Evolutionary conservation across 2,888 invertebrate species (phyloP), one percentile per base, ranked within the genome.

Genomic region (Fragum sueziense): DNA sequence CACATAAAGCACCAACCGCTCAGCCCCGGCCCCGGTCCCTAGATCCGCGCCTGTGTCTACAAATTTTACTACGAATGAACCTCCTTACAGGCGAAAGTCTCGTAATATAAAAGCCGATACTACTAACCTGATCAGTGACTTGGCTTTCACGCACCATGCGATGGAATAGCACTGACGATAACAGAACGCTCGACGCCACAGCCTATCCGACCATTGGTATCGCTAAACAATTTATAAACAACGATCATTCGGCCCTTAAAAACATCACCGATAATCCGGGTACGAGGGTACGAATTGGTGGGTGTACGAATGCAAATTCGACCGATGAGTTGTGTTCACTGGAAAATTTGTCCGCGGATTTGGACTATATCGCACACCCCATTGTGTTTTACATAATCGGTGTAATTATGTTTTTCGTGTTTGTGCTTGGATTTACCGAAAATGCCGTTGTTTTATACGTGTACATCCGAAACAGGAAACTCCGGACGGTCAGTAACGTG

Each of bases 371-470:
- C 54, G 51, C 51, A 29, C 54, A 52, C 9, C 54, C 57, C 14
- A 6, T 27, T 11, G 47, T 76, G n/a, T 72, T 68, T 34, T 79
- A 79, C 57, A 34, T 74, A 11, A 71, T 80, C 22, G 80, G 80
- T 1, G 17, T 51, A 33, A 47, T 80, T 33, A 59, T 76, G 68
- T 33, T 52, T 22, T 9, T 68, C 11, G 68, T 80, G 17, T 74
- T 76, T 27, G 37, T 74, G 29, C 27, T 76, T 0, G 80, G 80
- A 51, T 73, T 80, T 47, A 27, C 67, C 0, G 74, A 70, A 61
- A 80, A 80, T 71, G 22, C 68, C 17, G 37, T 37, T 3, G 62
- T 80, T 2, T 52, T 80, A 11, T 76, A 59, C 59, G 51, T 76
- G 0, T 74, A 74, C 22, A 54, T 54, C 1, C 76, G 29, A 33